Conservation (phyloP, 2,888 invertebrate genomes). For the Blastobasis adustella region DNA sequence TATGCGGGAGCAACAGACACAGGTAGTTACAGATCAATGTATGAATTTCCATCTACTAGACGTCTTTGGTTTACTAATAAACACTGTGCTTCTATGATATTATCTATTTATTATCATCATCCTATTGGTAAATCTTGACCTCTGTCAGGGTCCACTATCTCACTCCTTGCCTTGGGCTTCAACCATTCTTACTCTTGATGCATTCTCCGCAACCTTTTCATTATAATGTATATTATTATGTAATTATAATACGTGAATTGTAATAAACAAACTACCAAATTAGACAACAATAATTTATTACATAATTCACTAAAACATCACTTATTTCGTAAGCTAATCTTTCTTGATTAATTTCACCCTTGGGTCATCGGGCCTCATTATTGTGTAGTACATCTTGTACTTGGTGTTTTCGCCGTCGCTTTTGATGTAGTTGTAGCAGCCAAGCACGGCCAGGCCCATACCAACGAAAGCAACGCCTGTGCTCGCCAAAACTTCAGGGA, state of each 20-base stretch:
- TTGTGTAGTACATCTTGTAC: slow-evolving; percentile 77
- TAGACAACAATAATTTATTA: slow-evolving; percentile 45
- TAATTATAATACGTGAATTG: neutral
- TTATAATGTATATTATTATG: neutral
- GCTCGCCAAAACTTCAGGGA: slow-evolving; percentile 81
- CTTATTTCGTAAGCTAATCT: slow-evolving; percentile 42
- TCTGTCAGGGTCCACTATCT: too few relatives aligned
- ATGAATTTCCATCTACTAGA: too few relatives aligned
- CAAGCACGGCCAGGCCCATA: slow-evolving; percentile 59
- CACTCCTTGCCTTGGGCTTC: too few relatives aligned
- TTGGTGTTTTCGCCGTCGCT: slow-evolving; percentile 79
- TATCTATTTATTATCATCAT: too few relatives aligned
- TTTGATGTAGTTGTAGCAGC: slow-evolving; percentile 63
- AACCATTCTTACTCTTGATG: too few relatives aligned
- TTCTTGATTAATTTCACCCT: slow-evolving; percentile 70
- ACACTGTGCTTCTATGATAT: too few relatives aligned
- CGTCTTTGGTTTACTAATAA: too few relatives aligned
- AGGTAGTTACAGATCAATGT: too few relatives aligned
- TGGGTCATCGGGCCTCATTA: slow-evolving; percentile 81
- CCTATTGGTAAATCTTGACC: too few relatives aligned
- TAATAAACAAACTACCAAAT: neutral
- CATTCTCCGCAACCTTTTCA: too few relatives aligned
- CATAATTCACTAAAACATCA: slow-evolving; percentile 36
- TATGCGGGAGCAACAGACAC: too few relatives aligned
- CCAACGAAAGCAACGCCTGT: slow-evolving; percentile 76